Base-by-base conservation (phyloP, 2,113 vertebrate genomes). In the Jacana jacana region DNA sequence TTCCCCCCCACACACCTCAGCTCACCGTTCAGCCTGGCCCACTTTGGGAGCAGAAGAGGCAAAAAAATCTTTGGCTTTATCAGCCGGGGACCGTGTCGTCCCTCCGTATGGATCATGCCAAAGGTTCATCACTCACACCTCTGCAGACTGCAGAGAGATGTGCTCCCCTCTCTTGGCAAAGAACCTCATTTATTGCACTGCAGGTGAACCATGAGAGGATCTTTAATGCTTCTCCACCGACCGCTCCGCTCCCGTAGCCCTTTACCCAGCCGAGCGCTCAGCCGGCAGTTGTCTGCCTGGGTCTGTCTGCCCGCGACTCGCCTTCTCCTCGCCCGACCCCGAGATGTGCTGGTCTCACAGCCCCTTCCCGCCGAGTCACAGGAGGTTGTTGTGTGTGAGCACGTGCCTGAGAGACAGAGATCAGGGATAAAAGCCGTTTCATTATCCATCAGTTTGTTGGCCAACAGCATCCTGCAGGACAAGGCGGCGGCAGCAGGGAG, bases 171-270 rank as follows among this genome's bases (percentile, higher is more conserved):
- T 66, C 68, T 31, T 48, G 25, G 42, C 3, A 27, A 27, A 40
- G 75, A 79, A 11, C 13, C 75, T 71, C 27, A 44, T 83, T 83
- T 72, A 77, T 22, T 70, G 87, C 82, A 9, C 73, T 58, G 25
- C 88, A 86, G 57, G 71, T 89, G 95, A 95, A 54, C 72, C 70
- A 31, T 71, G 82, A 83, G 82, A 93, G 75, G 61, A 52, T 78
- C 63, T 25, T 31, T 44, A 68, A 33, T 25, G 71, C 52, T 80
- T 54, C 69, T 46, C 40, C 77, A 71, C 73, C 66, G 46, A 5
- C 65, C 20, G 75, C 40, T 63, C 92, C 70, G 94, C 28, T 60
- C 73, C 48, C 35, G 46, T 20, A 37, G 55, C 75, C 42, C 57
- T 65, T 83, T 66, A 54, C 13, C 78, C 89, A 46, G 73, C 49